phyloP scores from a whole-genome alignment of 1,140 invertebrate species.

The Pollicipes pollicipes region DNA sequence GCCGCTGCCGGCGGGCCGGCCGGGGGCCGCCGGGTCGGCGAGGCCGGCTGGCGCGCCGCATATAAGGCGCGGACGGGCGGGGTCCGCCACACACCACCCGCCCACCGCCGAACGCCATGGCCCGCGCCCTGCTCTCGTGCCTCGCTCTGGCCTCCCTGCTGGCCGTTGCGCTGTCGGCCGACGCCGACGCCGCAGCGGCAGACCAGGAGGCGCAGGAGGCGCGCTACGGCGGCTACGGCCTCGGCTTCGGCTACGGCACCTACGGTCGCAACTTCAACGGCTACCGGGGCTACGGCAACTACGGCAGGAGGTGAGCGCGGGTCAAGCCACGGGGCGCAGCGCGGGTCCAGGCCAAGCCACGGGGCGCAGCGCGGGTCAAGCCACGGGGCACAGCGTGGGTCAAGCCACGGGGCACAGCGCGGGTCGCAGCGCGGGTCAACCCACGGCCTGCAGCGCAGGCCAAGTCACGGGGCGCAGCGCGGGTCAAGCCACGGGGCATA shows the following conservation, averaged over 20 bases:
- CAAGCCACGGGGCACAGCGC: too few relatives aligned
- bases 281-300: neutral
- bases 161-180: neutral
- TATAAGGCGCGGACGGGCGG: neutral
- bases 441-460: too few relatives aligned
- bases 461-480: too few relatives aligned
- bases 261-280: neutral
- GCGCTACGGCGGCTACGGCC: neutral
- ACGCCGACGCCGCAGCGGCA: neutral
- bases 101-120: neutral
- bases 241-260: neutral
- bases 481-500: too few relatives aligned
- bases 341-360: too few relatives aligned
- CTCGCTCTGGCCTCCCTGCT: neutral
- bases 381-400: too few relatives aligned
- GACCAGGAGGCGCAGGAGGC: neutral
- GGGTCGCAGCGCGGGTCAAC: too few relatives aligned
- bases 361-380: too few relatives aligned
- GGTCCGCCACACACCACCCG: neutral
- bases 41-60: neutral
- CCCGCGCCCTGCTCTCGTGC: neutral
- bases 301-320: neutral
- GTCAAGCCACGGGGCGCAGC: neutral
- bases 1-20: too few relatives aligned
- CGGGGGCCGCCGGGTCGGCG: constrained; percentile 4